These are phyloP conservation scores for Eilema caniola DNA, from an alignment of 2,888 invertebrate genomes.

Conservation along the genomic window DNA sequence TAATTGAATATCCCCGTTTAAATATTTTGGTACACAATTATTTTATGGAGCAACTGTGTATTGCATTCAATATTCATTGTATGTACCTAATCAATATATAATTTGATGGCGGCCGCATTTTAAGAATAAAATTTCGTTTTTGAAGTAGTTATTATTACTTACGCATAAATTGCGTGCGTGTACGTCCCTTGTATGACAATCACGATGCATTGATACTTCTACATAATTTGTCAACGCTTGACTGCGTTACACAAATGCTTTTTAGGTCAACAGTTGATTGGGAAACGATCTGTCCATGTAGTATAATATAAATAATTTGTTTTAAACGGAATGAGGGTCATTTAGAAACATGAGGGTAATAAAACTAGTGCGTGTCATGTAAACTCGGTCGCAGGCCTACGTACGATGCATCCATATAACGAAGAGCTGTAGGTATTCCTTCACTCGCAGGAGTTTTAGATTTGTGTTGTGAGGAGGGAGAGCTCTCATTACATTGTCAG, in stretches of 20 bases:
- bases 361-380: constrained; percentile 85
- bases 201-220: constrained; percentile 70
- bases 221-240: constrained; percentile 81
- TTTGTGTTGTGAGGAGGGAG: constrained; percentile 51
- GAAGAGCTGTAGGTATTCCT: constrained; percentile 64
- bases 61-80: constrained; percentile 29
- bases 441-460: constrained; percentile 39
- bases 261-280: constrained; percentile 84
- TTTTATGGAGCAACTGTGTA: constrained; percentile 19
- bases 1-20: background rate
- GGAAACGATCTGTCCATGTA: constrained; percentile 84
- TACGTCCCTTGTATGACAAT: constrained; percentile 58
- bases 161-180: constrained; percentile 25
- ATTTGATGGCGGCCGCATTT: constrained; percentile 13
- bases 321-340: constrained; percentile 85
- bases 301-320: constrained; percentile 87
- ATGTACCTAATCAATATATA: constrained; percentile 16
- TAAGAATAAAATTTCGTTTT: constrained; percentile 13
- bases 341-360: constrained; percentile 87
- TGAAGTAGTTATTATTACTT: constrained; percentile 17
- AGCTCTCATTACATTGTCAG: constrained; percentile 66
- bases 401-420: constrained; percentile 62
- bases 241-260: constrained; percentile 81
- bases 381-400: constrained; percentile 80
- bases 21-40: constrained; percentile 11